These are phyloP conservation scores for Zoanthus sansibaricus DNA, from an alignment of 92 coral and sea anemone species.

Conservation along the genomic window DNA sequence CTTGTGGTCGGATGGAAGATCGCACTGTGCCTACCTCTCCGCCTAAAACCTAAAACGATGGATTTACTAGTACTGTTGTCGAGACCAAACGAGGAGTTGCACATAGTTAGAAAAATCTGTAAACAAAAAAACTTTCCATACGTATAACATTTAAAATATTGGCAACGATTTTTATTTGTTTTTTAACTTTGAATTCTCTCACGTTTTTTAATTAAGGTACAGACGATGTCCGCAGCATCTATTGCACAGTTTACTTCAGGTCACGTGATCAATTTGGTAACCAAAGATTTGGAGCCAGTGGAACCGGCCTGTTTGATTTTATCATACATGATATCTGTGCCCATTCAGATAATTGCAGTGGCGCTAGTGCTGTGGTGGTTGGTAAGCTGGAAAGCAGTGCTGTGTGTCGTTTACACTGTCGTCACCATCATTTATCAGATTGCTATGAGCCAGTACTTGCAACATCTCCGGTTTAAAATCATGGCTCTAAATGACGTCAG, in stretches of 20 bases:
- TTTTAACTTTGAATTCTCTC: no score
- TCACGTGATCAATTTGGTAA: slow-evolving; percentile 30
- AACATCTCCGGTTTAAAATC: slow-evolving; percentile 24
- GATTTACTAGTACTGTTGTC: no score
- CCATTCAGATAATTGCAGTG: slow-evolving; percentile 21
- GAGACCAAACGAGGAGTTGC: no score
- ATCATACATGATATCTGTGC: slow-evolving; percentile 28
- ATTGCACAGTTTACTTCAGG: slow-evolving; percentile 33
- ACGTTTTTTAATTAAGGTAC: slow-evolving; percentile 9
- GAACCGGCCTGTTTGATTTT: slow-evolving; percentile 16
- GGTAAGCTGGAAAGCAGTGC: slow-evolving; percentile 36
- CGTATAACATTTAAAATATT: no score
- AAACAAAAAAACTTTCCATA: no score
- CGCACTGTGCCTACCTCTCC: no score
- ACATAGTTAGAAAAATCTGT: no score
- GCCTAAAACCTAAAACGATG: no score
- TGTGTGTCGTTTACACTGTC: slow-evolving; percentile 20
- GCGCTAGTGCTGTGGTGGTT: slow-evolving; percentile 30
- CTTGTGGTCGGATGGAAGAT: no score
- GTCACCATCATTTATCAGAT: slow-evolving; percentile 5
- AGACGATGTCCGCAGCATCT: slow-evolving; percentile 30
- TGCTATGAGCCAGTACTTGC: slow-evolving; percentile 9
- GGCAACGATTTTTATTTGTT: no score
- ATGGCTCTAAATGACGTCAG: slow-evolving; percentile 38
- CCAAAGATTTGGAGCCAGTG: slow-evolving; percentile 38